Conservation (phyloP, 1,140 invertebrate genomes). For the Drosophila bipectinata region DNA sequence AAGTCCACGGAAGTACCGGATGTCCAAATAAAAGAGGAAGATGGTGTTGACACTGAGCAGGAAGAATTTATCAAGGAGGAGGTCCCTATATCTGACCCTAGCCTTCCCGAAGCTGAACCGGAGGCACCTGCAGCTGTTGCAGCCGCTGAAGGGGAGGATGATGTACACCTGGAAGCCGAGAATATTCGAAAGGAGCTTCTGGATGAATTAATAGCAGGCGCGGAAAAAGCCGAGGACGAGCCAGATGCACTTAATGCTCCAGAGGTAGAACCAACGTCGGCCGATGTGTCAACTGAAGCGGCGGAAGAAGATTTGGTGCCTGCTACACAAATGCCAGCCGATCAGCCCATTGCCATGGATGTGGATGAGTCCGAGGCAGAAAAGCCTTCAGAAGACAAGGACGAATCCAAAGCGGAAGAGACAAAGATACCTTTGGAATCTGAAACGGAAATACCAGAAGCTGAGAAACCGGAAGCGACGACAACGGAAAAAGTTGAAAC, state of each 20-base stretch:
- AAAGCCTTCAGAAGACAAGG: slow-evolving; percentile 15
- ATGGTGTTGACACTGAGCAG: slow-evolving; percentile 25
- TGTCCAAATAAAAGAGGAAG: slow-evolving; percentile 33
- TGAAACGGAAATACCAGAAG: slow-evolving; percentile 19
- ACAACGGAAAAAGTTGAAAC: slow-evolving; percentile 9
- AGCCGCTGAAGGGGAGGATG: slow-evolving; percentile 33
- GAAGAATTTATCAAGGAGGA: slow-evolving; percentile 58
- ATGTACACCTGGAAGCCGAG: slow-evolving; percentile 56
- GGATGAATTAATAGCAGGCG: slow-evolving; percentile 65
- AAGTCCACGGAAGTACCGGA: background rate
- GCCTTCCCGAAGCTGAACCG: background rate
- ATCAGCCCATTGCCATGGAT: slow-evolving; percentile 16
- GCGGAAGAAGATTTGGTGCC: slow-evolving; percentile 11
- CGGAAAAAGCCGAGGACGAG: slow-evolving; percentile 34
- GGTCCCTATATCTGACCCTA: background rate
- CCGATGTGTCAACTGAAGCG: slow-evolving; percentile 1
- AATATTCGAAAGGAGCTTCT: slow-evolving; percentile 63
- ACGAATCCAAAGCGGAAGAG: slow-evolving; percentile 8
- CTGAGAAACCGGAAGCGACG: slow-evolving; percentile 2
- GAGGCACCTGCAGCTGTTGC: background rate
- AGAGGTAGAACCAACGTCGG: background rate
- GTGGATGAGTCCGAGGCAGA: slow-evolving; percentile 7
- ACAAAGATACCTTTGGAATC: background rate
- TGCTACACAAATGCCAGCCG: slow-evolving; percentile 18
- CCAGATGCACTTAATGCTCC: background rate